These are phyloP conservation scores for Acronicta psi DNA, from an alignment of 2,888 invertebrate species.

Conservation along the genomic window DNA sequence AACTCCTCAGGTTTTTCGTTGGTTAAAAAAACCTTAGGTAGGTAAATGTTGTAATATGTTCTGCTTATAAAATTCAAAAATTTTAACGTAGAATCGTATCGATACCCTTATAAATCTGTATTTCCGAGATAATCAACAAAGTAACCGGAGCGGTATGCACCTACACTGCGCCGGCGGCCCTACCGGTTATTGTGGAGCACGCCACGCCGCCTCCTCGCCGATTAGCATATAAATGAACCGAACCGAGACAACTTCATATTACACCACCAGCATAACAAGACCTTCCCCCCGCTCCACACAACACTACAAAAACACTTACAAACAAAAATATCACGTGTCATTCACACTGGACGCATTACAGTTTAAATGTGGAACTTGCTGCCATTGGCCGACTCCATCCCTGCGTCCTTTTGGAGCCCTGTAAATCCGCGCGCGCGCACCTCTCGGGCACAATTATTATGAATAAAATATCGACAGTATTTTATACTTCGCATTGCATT, in stretches of 20 bases:
- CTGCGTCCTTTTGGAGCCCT: constrained; percentile 55
- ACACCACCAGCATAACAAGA: constrained; percentile 67
- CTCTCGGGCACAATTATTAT: constrained; percentile 67
- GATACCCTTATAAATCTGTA: constrained; percentile 46
- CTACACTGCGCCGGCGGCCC: constrained; percentile 59
- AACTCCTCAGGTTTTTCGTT: no score
- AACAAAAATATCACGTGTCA: constrained; percentile 64
- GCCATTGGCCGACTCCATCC: constrained; percentile 69
- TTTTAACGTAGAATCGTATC: constrained; percentile 32
- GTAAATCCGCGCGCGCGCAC: constrained; percentile 66
- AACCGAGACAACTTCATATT: constrained; percentile 85
- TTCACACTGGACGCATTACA: constrained; percentile 64
- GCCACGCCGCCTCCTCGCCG: constrained; percentile 76
- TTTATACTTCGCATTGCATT: constrained; percentile 69
- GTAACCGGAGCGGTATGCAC: constrained; percentile 58
- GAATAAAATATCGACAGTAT: constrained; percentile 76
- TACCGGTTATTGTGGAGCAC: constrained; percentile 77
- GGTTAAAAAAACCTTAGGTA: no score
- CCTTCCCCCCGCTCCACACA: constrained; percentile 55
- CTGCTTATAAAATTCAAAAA: constrained; percentile 12
- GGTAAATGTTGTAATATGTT: no score
- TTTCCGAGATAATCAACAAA: constrained; percentile 54
- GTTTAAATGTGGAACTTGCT: constrained; percentile 73
- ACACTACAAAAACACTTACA: constrained; percentile 37
- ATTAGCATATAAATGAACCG: constrained; percentile 88